phyloP scores from a whole-genome alignment of 2,113 vertebrate genomes.

The Notechis scutatus region DNA sequence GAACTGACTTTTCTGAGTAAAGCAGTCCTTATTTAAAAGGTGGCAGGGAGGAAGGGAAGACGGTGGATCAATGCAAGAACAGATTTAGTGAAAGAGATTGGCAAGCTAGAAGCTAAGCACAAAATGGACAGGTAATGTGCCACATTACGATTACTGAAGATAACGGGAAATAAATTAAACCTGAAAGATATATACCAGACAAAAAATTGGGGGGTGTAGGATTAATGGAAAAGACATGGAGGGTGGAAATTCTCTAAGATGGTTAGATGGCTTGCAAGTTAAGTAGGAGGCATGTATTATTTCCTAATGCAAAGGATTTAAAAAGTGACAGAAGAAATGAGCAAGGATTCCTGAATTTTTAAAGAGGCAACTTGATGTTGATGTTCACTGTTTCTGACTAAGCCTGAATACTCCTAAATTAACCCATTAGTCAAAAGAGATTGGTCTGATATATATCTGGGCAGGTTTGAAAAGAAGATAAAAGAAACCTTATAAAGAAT shows the following conservation, averaged over 20 bases:
- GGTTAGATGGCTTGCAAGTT: neutral
- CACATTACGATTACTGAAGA: neutral
- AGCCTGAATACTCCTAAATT: neutral
- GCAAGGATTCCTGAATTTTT: neutral
- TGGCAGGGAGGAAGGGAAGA: neutral
- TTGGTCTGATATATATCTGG: neutral
- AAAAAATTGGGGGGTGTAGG: rapidly evolving
- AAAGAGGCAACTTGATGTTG: neutral
- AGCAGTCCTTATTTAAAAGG: neutral
- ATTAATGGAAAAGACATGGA: neutral
- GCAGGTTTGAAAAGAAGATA: neutral
- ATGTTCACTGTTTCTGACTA: neutral
- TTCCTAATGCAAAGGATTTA: neutral
- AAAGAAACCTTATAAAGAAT: neutral
- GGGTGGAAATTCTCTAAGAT: neutral
- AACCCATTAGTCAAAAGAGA: neutral
- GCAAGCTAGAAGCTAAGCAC: neutral
- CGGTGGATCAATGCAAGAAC: neutral
- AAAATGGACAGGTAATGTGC: neutral
- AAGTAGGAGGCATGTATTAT: neutral
- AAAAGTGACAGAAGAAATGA: neutral
- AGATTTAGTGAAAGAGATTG: neutral
- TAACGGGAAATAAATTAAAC: neutral
- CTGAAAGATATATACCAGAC: neutral
- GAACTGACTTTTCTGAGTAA: neutral